phyloP scores from a whole-genome alignment of 2,797 vertebrate species.

The Aselliscus stoliczkanus region DNA sequence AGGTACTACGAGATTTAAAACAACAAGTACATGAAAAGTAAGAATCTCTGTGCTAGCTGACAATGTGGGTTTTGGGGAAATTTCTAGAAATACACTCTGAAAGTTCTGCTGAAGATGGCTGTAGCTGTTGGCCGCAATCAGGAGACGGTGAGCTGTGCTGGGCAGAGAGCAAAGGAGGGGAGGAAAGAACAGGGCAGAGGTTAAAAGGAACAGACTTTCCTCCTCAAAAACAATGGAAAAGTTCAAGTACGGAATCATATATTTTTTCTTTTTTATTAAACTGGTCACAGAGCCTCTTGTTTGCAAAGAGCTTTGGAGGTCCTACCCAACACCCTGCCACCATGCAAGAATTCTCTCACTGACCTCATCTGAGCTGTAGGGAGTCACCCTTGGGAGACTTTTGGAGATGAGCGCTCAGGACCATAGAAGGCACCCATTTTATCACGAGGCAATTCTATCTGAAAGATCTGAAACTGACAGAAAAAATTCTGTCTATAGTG shows the following conservation, averaged over 20 bases:
- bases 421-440: neutral
- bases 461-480: neutral
- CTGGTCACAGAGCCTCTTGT: neutral
- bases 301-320: neutral
- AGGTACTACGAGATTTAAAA: neutral
- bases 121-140: neutral
- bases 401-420: neutral
- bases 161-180: neutral
- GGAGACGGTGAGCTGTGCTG: rapidly evolving
- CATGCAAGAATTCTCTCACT: neutral
- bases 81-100: neutral
- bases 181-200: neutral
- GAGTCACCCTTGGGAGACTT: rapidly evolving
- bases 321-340: neutral
- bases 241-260: neutral
- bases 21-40: neutral
- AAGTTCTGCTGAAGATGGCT: neutral
- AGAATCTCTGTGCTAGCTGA: neutral
- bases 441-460: neutral
- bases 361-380: neutral
- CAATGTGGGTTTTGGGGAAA: neutral
- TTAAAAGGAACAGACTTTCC: neutral
- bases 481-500: neutral
- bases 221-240: neutral
- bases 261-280: neutral